A percentile compares a stretch with the other conserved stretches of the same genome.
Evolutionary conservation across 2,797 vertebrate genomes (phyloP).

Genomic region (Graptemys geographica): DNA sequence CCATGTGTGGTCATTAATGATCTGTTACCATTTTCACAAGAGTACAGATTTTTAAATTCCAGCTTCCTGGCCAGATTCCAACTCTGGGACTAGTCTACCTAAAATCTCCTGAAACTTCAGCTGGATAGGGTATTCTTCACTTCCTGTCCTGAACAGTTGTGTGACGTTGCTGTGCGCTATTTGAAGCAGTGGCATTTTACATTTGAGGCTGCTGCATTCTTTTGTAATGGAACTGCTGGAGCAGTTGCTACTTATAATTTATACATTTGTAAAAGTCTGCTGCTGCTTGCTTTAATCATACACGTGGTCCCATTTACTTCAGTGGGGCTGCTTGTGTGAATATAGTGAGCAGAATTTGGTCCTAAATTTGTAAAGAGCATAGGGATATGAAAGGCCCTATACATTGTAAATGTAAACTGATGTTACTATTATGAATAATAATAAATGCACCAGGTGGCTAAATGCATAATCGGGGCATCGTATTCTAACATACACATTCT

Average conservation of each 20-base stretch:
- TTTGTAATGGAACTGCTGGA: background rate
- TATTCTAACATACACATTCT: background rate
- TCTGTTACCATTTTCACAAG: background rate
- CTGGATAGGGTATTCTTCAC: background rate
- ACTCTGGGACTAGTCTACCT: background rate
- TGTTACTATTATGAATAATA: background rate
- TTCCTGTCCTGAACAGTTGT: background rate
- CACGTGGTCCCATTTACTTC: background rate
- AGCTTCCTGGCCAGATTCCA: background rate
- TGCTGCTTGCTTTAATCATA: background rate
- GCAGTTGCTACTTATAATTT: background rate
- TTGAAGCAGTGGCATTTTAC: background rate
- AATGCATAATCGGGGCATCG: background rate
- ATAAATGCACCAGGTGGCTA: background rate
- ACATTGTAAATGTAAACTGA: background rate
- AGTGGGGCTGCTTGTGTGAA: background rate
- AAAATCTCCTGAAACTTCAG: background rate
- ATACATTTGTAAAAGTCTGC: background rate
- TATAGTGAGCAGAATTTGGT: background rate
- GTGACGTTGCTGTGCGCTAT: background rate
- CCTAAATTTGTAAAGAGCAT: background rate
- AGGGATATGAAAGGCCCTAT: background rate
- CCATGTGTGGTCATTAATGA: background rate
- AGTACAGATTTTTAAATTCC: background rate
- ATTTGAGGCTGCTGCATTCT: background rate